A percentile compares a stretch with the other conserved stretches of the same genome.
These are phyloP conservation scores for Slavum lentiscoides DNA, from an alignment of 2,888 invertebrate genomes.

Conservation along the genomic window DNA sequence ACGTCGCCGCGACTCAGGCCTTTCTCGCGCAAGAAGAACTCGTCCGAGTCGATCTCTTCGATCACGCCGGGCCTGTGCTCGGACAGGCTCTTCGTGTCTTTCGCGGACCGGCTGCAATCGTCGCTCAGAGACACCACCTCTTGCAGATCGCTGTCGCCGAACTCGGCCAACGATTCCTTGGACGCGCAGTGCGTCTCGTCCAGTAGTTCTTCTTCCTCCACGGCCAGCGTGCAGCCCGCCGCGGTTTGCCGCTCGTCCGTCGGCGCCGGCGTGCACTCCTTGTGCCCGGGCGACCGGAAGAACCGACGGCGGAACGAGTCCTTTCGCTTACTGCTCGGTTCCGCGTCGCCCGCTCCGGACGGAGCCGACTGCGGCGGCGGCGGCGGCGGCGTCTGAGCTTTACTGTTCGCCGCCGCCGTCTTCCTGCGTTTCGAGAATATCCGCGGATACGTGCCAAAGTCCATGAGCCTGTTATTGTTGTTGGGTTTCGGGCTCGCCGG, in stretches of 20 bases:
- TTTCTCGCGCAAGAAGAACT: constrained; percentile 54
- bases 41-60: constrained; percentile 49
- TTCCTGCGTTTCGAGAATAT: constrained; percentile 63
- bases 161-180: constrained; percentile 54
- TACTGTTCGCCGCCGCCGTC: constrained; percentile 55
- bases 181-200: constrained; percentile 51
- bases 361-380: constrained; percentile 24
- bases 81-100: constrained; percentile 57
- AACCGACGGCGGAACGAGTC: constrained; percentile 20
- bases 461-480: constrained; percentile 57
- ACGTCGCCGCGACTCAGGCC: constrained; percentile 62
- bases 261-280: constrained; percentile 59
- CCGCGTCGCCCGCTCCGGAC: constrained; percentile 24
- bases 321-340: not conserved
- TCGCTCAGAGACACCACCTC: constrained; percentile 54
- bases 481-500: constrained; percentile 25
- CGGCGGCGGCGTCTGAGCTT: constrained; percentile 24
- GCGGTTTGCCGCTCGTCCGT: constrained; percentile 25
- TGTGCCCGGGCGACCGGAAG: constrained; percentile 53
- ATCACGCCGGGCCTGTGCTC: constrained; percentile 55
- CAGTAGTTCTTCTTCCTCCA: constrained; percentile 46
- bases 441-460: constrained; percentile 78
- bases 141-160: constrained; percentile 54
- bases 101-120: constrained; percentile 56
- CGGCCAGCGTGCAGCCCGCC: constrained; percentile 34